These are phyloP conservation scores for Nasonia oneida DNA, from an alignment of 2,888 invertebrate genomes.

Conservation along the genomic window DNA sequence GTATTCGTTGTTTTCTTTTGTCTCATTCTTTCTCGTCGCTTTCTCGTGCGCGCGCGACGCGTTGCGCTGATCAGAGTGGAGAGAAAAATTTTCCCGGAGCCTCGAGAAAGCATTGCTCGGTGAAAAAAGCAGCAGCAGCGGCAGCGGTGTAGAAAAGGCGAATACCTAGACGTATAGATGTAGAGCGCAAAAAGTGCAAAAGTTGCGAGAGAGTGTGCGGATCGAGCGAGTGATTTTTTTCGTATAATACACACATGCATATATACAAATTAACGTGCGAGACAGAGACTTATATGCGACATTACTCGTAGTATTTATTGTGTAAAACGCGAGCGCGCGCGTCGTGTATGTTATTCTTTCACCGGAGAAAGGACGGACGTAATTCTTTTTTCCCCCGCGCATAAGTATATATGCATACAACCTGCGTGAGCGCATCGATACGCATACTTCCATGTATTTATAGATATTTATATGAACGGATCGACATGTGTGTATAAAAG, in stretches of 20 bases:
- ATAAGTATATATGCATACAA: slow-evolving; percentile 40
- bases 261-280: not conserved
- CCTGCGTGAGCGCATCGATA: slow-evolving; percentile 21
- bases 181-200: slow-evolving; percentile 19
- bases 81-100: slow-evolving; percentile 17
- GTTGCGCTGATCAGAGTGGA: not conserved
- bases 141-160: not conserved
- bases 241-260: not conserved
- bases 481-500: slow-evolving; percentile 43
- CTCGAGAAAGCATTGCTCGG: slow-evolving; percentile 43
- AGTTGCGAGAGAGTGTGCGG: slow-evolving; percentile 29
- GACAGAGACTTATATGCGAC: slow-evolving; percentile 40
- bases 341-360: slow-evolving; percentile 8
- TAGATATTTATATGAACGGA: slow-evolving; percentile 46
- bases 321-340: slow-evolving; percentile 57
- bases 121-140: slow-evolving; percentile 16
- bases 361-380: not conserved
- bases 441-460: slow-evolving; percentile 47
- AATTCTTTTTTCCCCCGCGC: not conserved
- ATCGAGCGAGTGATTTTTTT: slow-evolving; percentile 37
- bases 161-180: slow-evolving; percentile 34
- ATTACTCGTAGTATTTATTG: slow-evolving; percentile 62
- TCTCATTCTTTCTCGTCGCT: slow-evolving; percentile 22
- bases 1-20: slow-evolving; percentile 44
- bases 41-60: not conserved